A percentile compares a stretch with the other conserved stretches of the same genome.
Evolutionary conservation across 1,140 invertebrate species (phyloP).

Genomic region (Aphis gossypii): DNA sequence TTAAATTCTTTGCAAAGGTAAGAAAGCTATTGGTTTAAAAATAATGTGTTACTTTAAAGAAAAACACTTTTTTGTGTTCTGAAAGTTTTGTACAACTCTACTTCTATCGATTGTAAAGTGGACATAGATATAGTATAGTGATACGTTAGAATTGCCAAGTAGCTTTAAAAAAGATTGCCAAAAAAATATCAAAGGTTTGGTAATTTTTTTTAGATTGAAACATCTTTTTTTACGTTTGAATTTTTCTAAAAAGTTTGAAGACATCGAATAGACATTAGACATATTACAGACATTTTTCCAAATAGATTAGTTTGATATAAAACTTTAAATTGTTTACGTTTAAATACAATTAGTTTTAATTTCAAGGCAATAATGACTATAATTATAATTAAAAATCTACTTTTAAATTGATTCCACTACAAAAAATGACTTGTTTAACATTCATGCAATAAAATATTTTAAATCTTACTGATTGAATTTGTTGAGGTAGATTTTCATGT

Average conservation of each 20-base stretch:
- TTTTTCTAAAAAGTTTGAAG: background rate
- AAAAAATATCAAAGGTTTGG: background rate
- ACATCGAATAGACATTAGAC: background rate
- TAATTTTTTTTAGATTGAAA: background rate
- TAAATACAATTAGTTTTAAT: background rate
- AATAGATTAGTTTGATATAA: background rate
- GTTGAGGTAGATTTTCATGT: background rate
- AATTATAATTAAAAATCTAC: background rate
- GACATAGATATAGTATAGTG: background rate
- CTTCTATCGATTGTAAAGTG: conserved; percentile 7
- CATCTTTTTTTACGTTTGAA: background rate
- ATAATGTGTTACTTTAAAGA: background rate
- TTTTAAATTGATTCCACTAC: background rate
- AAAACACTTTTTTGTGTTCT: background rate
- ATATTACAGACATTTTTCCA: background rate
- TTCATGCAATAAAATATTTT: background rate
- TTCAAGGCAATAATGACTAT: background rate
- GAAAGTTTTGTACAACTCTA: conserved; percentile 5
- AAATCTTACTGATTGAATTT: background rate
- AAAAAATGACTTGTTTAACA: background rate
- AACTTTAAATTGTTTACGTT: background rate
- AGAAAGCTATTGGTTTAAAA: background rate
- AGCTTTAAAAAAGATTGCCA: background rate
- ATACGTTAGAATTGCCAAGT: background rate
- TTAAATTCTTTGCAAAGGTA: background rate